Conservation (phyloP, 2,797 vertebrate species). For the Psittacula echo region DNA sequence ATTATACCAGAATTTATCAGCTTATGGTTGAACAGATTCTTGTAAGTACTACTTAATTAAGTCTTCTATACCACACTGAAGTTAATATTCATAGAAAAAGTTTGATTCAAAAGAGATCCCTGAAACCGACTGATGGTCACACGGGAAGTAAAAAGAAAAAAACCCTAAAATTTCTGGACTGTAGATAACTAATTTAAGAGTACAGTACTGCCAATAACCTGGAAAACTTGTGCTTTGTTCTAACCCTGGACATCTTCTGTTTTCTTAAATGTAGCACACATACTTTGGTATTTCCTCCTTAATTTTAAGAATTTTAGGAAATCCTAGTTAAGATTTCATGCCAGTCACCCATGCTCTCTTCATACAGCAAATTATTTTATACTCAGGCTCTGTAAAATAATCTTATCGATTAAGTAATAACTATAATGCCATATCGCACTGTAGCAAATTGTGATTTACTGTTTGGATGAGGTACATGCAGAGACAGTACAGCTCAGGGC, state of each 20-base stretch:
- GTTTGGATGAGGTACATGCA: not conserved
- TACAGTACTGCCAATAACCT: not conserved
- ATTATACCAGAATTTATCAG: not conserved
- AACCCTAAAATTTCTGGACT: not conserved
- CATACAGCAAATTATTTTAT: not conserved
- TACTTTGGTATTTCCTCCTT: not conserved
- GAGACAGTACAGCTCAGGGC: not conserved
- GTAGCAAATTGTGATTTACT: not conserved
- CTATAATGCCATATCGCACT: not conserved
- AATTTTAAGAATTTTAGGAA: not conserved
- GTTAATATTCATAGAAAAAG: not conserved
- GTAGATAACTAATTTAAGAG: not conserved
- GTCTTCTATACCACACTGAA: not conserved
- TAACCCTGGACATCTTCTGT: not conserved
- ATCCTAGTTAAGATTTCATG: not conserved
- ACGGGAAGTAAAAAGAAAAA: not conserved
- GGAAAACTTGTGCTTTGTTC: not conserved
- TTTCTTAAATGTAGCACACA: not conserved
- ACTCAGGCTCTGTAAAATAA: not conserved
- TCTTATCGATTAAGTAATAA: not conserved
- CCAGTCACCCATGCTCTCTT: not conserved
- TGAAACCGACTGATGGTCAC: not conserved
- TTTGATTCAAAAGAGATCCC: not conserved
- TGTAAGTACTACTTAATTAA: not conserved
- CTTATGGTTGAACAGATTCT: not conserved